Base-by-base conservation (phyloP, 1,140 invertebrate genomes). In the Zaprionus taronus region DNA sequence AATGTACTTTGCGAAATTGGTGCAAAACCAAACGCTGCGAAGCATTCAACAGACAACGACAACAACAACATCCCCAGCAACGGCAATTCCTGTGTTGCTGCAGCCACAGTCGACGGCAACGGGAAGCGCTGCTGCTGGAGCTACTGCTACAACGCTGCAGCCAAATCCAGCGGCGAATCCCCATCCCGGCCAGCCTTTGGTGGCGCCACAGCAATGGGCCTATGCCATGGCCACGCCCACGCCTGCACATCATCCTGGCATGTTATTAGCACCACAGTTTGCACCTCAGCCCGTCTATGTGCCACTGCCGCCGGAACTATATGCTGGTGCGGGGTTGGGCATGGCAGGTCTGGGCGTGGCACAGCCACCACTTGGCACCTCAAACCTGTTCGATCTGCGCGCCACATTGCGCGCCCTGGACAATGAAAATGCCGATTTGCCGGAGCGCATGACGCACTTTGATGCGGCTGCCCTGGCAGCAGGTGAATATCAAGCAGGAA, bases 1-100 rank as follows among this genome's bases (percentile, higher is more conserved):
- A 77, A 87, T 91, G 81, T 92, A 93, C 71, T 92, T 93, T 83
- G 84, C 91, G 5, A 92, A 91, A 85, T 71, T 92, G 79, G 86
- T 92, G 24, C 91, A 92, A 49, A 79, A 81, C 51, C 91, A 92
- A 69, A 92, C 91, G 28, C 26, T 83, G 71, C 85, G 89, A 4
- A 90, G 87, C 60, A 78, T 92, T 60, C 91, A 91, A 22, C 79
- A 84, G 58, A 83, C 83, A 51, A 57, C 65, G 7, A 20, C 73
- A 17, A 14, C 79, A 47, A 53, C 58, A 24, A 34, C 41, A 47
- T 47, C 41, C 41, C n/a, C 41, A 7, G 41, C n/a, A 47, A 47
- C 41, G 6, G 41, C 81, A 31, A 73, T 85, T 38, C 75, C 79
- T 22, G 79, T 89, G 7, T 55, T 89, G 44, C 22, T 84, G 77